Conservation (phyloP, 2,888 invertebrate species). For the Brachyopa scutellaris region DNA sequence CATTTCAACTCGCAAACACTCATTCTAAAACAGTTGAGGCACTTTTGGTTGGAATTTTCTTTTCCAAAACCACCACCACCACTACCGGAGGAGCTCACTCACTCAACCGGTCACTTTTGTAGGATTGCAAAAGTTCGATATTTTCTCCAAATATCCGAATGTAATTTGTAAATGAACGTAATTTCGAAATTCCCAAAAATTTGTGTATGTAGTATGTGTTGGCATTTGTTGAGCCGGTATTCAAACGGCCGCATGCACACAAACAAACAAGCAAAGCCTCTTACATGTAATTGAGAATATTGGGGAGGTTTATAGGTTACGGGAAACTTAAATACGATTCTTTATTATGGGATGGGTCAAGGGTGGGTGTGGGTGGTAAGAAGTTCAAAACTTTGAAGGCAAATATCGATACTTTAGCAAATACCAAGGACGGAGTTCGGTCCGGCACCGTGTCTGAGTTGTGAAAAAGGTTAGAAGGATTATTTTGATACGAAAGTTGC, state of each 20-base stretch:
- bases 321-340: conserved; percentile 25
- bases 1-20: conserved; percentile 49
- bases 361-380: too few species aligned
- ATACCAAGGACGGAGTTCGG: neutral
- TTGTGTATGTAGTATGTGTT: neutral
- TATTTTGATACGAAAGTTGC: conserved; percentile 2
- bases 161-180: conserved; percentile 67
- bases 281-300: neutral
- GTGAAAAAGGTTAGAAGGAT: conserved; percentile 26
- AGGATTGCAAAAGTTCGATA: conserved; percentile 41
- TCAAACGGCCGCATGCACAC: too few species aligned
- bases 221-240: too few species aligned
- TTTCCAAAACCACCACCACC: neutral
- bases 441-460: neutral
- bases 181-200: conserved; percentile 47
- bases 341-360: neutral
- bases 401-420: conserved; percentile 44
- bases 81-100: neutral
- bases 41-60: neutral
- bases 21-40: conserved; percentile 4
- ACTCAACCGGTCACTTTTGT: neutral
- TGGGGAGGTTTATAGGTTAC: conserved; percentile 24
- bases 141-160: conserved; percentile 41
- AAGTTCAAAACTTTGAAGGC: conserved; percentile 37
- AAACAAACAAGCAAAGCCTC: conserved; percentile 5